Conservation (phyloP, 2,797 vertebrate genomes). For the Sebastes vulpes region DNA sequence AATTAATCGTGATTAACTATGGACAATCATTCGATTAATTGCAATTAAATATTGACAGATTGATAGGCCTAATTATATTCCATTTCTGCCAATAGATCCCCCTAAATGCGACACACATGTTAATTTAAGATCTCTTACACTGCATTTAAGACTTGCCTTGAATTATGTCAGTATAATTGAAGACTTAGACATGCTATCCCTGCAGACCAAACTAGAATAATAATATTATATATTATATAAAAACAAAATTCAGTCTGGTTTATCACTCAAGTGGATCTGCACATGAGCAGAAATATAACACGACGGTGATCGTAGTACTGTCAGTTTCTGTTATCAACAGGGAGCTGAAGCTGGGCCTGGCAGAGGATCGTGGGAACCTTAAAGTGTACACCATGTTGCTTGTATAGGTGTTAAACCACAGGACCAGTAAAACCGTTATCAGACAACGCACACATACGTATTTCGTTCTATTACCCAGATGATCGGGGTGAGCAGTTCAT, state of each 20-base stretch:
- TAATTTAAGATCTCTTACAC: no score
- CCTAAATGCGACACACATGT: no score
- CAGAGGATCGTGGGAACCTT: constrained; percentile 56
- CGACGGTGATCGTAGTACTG: neutral
- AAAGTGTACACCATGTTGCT: neutral
- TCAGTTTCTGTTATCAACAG: neutral
- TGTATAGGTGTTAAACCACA: constrained; percentile 82
- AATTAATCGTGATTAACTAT: no score
- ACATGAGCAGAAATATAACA: neutral
- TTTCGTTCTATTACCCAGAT: constrained; percentile 22
- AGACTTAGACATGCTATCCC: no score
- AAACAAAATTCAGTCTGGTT: neutral
- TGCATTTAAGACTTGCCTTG: no score
- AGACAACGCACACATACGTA: constrained; percentile 47
- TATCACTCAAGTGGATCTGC: neutral
- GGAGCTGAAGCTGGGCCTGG: neutral
- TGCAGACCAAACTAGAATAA: neutral
- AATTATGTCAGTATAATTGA: no score
- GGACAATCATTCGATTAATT: no score
- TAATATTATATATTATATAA: neutral
- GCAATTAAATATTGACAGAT: no score
- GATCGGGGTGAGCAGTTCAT: constrained; percentile 54
- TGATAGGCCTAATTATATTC: no score
- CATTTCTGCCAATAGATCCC: no score
- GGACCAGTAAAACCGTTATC: constrained; percentile 42